Percentiles rank a stretch among this genome's conserved stretches.
Conservation (phyloP, 2,797 vertebrate species). For the Cossypha polioptera region DNA sequence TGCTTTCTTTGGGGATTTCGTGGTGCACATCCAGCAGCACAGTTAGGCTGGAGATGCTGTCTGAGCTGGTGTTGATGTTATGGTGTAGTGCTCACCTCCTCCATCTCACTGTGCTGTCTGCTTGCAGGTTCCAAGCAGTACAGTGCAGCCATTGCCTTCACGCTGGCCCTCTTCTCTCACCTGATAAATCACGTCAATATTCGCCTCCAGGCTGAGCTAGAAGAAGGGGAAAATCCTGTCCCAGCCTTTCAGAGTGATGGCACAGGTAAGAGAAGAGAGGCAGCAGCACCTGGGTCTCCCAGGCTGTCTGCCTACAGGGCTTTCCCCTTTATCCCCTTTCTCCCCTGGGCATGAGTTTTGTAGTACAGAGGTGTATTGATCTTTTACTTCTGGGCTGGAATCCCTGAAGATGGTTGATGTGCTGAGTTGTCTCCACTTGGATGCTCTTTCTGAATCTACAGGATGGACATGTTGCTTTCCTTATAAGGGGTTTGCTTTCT, state of each 20-base stretch:
- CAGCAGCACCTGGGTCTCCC: accelerated
- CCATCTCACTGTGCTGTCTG: not conserved
- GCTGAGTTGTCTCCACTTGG: not conserved
- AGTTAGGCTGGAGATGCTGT: not conserved
- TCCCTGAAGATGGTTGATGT: not conserved
- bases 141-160: slow-evolving; percentile 95
- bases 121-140: slow-evolving; percentile 92
- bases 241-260: slow-evolving; percentile 85
- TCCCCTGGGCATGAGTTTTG: not conserved
- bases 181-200: slow-evolving; percentile 98
- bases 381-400: not conserved
- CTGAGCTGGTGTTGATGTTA: accelerated
- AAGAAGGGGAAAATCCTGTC: slow-evolving; percentile 88
- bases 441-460: not conserved
- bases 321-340: not conserved
- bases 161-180: slow-evolving; percentile 94
- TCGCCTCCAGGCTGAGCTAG: slow-evolving; percentile 93
- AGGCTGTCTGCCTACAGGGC: not conserved
- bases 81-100: not conserved
- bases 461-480: not conserved
- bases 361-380: not conserved
- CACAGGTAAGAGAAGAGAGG: slow-evolving; percentile 74
- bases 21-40: not conserved
- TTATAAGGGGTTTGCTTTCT: not conserved
- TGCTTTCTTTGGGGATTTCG: not conserved